Conservation (phyloP, 2,888 invertebrate genomes). For the Lordiphosa andalusiaca region DNA sequence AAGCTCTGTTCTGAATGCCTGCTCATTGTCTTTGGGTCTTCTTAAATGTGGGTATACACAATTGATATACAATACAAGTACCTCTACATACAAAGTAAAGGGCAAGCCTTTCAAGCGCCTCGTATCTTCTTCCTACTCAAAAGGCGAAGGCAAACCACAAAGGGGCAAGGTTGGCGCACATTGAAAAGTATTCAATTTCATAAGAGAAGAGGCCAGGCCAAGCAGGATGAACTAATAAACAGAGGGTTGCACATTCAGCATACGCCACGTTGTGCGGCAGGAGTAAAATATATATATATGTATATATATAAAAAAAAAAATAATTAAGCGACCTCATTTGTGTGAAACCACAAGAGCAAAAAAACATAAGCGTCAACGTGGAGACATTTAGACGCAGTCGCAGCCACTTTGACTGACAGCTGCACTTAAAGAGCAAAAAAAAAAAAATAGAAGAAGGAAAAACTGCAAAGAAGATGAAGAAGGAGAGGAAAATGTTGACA, state of each 20-base stretch:
- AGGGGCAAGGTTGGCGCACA: conserved; percentile 56
- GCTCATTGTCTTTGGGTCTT: conserved; percentile 49
- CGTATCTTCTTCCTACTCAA: conserved; percentile 39
- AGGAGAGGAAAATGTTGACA: conserved; percentile 55
- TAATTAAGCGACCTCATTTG: conserved; percentile 73
- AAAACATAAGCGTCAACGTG: conserved; percentile 41
- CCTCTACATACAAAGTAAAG: conserved; percentile 25
- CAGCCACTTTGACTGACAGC: conserved; percentile 67
- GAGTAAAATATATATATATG: background rate
- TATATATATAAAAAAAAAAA: conserved; percentile 11
- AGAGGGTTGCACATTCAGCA: conserved; percentile 42
- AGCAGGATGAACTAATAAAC: conserved; percentile 55
- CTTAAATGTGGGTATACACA: conserved; percentile 1
- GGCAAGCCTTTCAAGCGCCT: conserved; percentile 55
- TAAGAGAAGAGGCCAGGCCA: conserved; percentile 16
- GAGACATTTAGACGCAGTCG: conserved; percentile 65
- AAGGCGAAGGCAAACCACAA: conserved; percentile 54
- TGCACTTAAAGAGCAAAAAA: conserved; percentile 67
- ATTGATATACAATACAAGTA: conserved; percentile 1
- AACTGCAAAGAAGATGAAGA: conserved; percentile 2
- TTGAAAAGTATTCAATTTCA: conserved; percentile 58
- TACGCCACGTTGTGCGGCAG: conserved; percentile 44
- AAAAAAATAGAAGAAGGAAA: conserved; percentile 4
- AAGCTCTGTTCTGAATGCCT: conserved; percentile 30
- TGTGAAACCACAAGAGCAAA: conserved; percentile 7